These are phyloP conservation scores for Zaprionus capensis DNA, from an alignment of 1,140 invertebrate genomes.

Conservation along the genomic window DNA sequence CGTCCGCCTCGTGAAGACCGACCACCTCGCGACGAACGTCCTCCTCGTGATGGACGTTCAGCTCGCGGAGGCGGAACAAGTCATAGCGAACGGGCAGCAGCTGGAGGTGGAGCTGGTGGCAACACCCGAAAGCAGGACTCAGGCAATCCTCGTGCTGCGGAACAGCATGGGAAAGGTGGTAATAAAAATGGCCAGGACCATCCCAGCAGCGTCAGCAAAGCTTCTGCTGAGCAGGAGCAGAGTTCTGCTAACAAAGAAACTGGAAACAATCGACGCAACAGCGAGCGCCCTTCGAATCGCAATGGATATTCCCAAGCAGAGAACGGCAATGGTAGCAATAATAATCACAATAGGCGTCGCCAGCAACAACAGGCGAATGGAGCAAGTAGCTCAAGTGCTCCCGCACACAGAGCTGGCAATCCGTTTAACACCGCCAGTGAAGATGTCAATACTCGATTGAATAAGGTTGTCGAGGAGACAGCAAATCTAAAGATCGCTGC, in stretches of 20 bases:
- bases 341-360: conserved; percentile 43
- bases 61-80: background rate
- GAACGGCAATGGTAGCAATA: conserved; percentile 49
- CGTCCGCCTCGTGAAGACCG: background rate
- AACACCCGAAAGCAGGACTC: conserved; percentile 35
- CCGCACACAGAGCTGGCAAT: conserved; percentile 15
- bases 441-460: conserved; percentile 57
- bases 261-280: conserved; percentile 34
- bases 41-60: background rate
- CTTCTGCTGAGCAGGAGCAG: conserved; percentile 39
- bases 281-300: conserved; percentile 49
- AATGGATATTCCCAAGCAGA: conserved; percentile 43
- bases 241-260: conserved; percentile 39
- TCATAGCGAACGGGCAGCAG: background rate
- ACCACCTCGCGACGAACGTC: background rate
- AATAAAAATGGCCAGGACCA: conserved; percentile 53
- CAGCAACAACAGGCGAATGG: conserved; percentile 35
- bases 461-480: conserved; percentile 67
- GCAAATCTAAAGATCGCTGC: conserved; percentile 58
- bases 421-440: conserved; percentile 30
- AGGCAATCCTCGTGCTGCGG: background rate
- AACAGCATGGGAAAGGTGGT: conserved; percentile 29
- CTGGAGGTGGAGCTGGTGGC: conserved; percentile 8
- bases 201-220: conserved; percentile 12
- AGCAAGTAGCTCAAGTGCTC: background rate